These are phyloP conservation scores for Gari tellinella DNA, from an alignment of 2,888 invertebrate genomes.

Conservation along the genomic window DNA sequence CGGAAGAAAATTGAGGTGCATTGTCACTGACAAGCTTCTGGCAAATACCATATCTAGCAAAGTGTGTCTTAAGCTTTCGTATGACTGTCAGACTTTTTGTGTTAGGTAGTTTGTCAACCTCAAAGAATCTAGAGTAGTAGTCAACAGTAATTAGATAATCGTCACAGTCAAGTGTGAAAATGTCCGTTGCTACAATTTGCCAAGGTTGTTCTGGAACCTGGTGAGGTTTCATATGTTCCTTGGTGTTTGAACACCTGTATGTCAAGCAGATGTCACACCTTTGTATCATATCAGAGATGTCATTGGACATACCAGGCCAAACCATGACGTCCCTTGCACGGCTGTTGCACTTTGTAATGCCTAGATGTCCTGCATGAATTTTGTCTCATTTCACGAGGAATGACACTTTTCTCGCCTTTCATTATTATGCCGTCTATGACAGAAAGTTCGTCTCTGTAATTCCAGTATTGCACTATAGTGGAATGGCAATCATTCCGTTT, in stretches of 20 bases:
- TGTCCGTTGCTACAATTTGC: conserved; percentile 6
- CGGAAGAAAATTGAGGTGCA: conserved; percentile 24
- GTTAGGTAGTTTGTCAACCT: conserved; percentile 5
- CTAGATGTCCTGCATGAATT: conserved; percentile 1
- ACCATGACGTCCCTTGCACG: conserved; percentile 1
- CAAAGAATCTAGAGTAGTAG: conserved; percentile 8
- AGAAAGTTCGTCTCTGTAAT: conserved; percentile 27
- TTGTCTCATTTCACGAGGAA: background rate
- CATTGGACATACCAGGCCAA: conserved; percentile 10
- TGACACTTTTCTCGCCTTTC: conserved; percentile 4
- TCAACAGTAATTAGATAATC: conserved; percentile 12
- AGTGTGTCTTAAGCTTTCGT: background rate
- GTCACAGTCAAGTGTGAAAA: conserved; percentile 7
- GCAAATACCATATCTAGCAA: background rate
- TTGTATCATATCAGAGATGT: background rate
- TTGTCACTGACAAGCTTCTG: background rate
- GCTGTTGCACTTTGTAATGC: background rate
- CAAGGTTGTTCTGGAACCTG: conserved; percentile 11
- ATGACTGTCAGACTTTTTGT: background rate
- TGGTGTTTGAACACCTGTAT: conserved; percentile 5
- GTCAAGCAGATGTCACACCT: conserved; percentile 5
- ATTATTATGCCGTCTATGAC: conserved; percentile 5
- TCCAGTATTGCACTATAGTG: conserved; percentile 4
- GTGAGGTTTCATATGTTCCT: conserved; percentile 10
- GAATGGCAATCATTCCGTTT: background rate